phyloP scores from a whole-genome alignment of 2,113 vertebrate species.

The Neogobius melanostomus region DNA sequence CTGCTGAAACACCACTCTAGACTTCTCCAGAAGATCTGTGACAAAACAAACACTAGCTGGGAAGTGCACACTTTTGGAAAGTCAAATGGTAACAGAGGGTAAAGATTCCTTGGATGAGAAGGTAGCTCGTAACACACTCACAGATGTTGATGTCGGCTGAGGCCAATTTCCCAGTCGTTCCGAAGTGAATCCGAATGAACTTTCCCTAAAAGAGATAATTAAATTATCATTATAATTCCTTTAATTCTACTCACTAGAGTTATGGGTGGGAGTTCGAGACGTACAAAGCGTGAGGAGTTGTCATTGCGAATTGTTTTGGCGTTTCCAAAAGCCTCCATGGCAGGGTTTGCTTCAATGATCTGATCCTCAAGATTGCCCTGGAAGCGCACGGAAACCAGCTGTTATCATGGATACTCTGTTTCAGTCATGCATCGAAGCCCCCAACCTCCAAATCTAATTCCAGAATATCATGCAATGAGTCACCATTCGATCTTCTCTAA shows the following conservation, averaged over 20 bases:
- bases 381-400: not conserved
- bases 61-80: not conserved
- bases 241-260: not conserved
- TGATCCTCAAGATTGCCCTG: constrained; percentile 94
- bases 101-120: too few species aligned
- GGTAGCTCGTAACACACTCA: constrained; percentile 71
- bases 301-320: constrained; percentile 95
- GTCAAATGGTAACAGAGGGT: too few species aligned
- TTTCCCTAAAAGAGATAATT: constrained; percentile 80
- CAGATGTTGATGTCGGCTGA: constrained; percentile 93
- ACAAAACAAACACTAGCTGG: not conserved
- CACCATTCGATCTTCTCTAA: constrained; percentile 76
- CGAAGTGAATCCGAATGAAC: constrained; percentile 96
- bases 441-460: too few species aligned
- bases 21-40: constrained; percentile 91
- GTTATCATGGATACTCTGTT: too few species aligned
- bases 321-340: constrained; percentile 94
- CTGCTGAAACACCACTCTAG: constrained; percentile 90
- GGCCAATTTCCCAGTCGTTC: constrained; percentile 89
- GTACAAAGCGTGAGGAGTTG: constrained; percentile 94
- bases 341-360: constrained; percentile 95
- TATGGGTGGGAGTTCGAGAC: constrained; percentile 42
- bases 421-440: too few species aligned
- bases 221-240: not conserved
- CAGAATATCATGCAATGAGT: too few species aligned